Evolutionary conservation across 2,888 invertebrate species (phyloP).

Genomic region (Toxonevra muliebris): DNA sequence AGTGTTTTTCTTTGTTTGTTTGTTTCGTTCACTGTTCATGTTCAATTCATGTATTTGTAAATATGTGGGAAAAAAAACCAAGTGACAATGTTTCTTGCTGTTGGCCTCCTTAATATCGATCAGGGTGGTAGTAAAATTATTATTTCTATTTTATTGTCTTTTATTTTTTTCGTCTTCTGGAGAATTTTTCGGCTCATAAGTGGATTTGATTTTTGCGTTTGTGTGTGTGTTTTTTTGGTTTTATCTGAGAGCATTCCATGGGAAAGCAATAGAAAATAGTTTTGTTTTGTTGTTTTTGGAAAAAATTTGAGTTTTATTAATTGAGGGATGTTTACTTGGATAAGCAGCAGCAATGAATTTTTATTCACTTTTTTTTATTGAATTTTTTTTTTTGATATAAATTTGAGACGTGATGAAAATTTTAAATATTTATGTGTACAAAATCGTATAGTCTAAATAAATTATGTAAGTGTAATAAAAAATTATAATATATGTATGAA

Average conservation of each 20-base stretch:
- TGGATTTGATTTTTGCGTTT: conserved; percentile 15
- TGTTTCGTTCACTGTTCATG: background rate
- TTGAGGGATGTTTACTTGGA: conserved; percentile 46
- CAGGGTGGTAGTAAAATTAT: conserved; percentile 40
- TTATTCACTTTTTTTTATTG: too few species aligned
- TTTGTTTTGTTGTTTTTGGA: conserved; percentile 43
- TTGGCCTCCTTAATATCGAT: conserved; percentile 38
- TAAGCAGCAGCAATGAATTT: conserved; percentile 25
- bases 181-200: conserved; percentile 28
- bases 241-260: conserved; percentile 1
- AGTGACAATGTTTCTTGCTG: conserved; percentile 29
- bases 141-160: background rate
- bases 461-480: too few species aligned
- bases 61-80: background rate
- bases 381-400: too few species aligned
- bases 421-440: too few species aligned
- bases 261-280: background rate
- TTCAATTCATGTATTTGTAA: too few species aligned
- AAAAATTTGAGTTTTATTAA: conserved; percentile 31
- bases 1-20: conserved; percentile 19
- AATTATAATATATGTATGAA: too few species aligned
- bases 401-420: too few species aligned
- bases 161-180: conserved; percentile 1
- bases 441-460: too few species aligned
- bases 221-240: background rate